Evolutionary conservation across 1,140 invertebrate genomes (phyloP), one percentile per base, ranked within the genome.

Genomic region (Ostrea edulis): DNA sequence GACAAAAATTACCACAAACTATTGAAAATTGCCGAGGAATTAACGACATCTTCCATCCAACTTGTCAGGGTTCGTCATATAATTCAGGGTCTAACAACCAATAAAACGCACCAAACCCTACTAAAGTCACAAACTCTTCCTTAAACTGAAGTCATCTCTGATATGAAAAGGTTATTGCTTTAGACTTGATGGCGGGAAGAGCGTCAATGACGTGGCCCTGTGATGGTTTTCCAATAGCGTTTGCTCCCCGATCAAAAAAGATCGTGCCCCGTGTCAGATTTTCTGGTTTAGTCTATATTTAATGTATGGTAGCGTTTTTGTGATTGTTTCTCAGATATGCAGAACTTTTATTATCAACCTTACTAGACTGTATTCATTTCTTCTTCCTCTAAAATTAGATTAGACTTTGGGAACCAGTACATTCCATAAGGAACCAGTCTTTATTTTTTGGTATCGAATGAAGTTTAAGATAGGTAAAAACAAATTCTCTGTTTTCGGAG

Each of bases 121-220:
- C 25, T 29, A 35, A 12, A 77, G 68, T 29, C 29, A 35, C 68
- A 22, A 77, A 29, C 9, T 77, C 68, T 62, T 25, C 68, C 25
- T 77, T 77, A 77, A 77, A 77, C 22, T 29, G 25, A 77, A 77
- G 68, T 77, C 68, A 17, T 77, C 25, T 35, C 68, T 77, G 68
- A 77, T 77, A 77, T 77, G 68, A 77, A 77, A 77, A 77, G 68
- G 68, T 77, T 77, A 77, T 77, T 77, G 29, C 25, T 77, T 25
- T 25, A 29, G 68, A 29, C 68, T 29, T 35, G 55, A 62, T 62
- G 55, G 14, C 35, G 55, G 5, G n/a, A 62, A 62, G 55, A 62
- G 20, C 55, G 12, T 20, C n/a, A 62, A n/a, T 62, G 22, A 14
- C 68, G 68, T 77, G 68, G 25, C 2, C 25, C 35, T 77, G 14